Evolutionary conservation across 2,888 invertebrate genomes (phyloP).

Genomic region (Meta bourneti): DNA sequence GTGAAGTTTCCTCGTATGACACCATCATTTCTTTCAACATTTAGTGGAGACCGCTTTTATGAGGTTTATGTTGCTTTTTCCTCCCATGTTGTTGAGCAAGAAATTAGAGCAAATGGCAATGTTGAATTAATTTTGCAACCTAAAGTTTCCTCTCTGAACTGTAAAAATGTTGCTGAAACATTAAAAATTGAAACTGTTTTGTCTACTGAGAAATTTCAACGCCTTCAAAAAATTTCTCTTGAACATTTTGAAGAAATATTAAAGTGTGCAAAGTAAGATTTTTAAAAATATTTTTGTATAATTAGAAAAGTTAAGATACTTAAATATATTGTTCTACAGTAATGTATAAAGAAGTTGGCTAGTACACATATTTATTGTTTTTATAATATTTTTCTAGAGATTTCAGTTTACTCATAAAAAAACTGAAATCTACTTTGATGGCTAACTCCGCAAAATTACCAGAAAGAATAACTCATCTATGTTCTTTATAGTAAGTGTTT

Average conservation of each 20-base stretch:
- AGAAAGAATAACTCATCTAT: not conserved
- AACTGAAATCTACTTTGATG: conserved; percentile 6
- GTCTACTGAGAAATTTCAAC: conserved; percentile 5
- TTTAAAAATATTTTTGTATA: not conserved
- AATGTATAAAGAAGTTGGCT: too few relatives aligned
- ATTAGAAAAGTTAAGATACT: too few relatives aligned
- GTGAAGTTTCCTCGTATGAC: conserved; percentile 59
- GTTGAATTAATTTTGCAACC: conserved; percentile 14
- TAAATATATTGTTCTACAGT: not conserved
- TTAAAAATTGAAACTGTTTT: conserved; percentile 27
- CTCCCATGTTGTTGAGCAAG: conserved; percentile 35
- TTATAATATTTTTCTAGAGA: conserved; percentile 15
- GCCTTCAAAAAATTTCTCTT: not conserved
- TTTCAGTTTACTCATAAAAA: not conserved
- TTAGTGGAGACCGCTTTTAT: conserved; percentile 64
- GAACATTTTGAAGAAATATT: conserved; percentile 2
- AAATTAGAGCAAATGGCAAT: conserved; percentile 17
- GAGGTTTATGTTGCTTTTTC: conserved; percentile 59
- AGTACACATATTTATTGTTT: not conserved
- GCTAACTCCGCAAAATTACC: not conserved
- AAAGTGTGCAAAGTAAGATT: conserved; percentile 44
- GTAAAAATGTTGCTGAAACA: conserved; percentile 12
- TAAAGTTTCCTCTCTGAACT: not conserved
- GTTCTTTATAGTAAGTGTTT: conserved; percentile 39
- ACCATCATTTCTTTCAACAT: conserved; percentile 48